Base-by-base conservation (phyloP, 1,140 invertebrate species). In the Drosophila simulans region DNA sequence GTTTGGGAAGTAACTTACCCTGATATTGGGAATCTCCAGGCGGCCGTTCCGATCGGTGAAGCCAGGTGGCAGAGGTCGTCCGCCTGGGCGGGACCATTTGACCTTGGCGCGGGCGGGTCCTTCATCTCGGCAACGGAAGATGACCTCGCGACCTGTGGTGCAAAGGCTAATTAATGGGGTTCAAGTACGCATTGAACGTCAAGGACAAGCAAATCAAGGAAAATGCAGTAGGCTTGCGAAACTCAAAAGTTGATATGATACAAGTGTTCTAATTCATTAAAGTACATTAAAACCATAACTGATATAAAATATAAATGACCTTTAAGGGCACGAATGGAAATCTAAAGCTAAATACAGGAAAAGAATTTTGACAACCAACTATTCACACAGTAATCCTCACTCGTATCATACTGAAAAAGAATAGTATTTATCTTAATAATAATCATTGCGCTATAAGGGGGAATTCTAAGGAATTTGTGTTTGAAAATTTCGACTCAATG, bases 41-140 rank as follows among this genome's bases (percentile, higher is more conserved):
- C 97, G 95, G 56, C 97, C 97, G 55, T 95, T 95, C 20, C 93
- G 92, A 81, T 97, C 96, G 13, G 93, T 93, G 15, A 95, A 95
- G 20, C 95, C 95, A 0, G 94, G 91, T 37, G 97, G 97, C 35
- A 98, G 83, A 0, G 95, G 94, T 27, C 94, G 91, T 34, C 95
- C 95, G 60, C 95, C 95, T 48, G 94, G 95, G 59, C 96, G 94
- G 0, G 93, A 82, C 97, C 97, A 98, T 31, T 94, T 93, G 13
- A 98, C 97, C 62, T 94, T 94, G 25, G 96, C 95, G 52, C 97
- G 93, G 15, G 94, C 89, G 0, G 94, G 94, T 57, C 97, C 96
- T 93, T 98, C 97, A 92, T 98, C 97, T 74, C 97, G 95, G 90
- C 97, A 98, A 93, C 97, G 96, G 93, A 98, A 97, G 8, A 98